A percentile compares a stretch with the other conserved stretches of the same genome.
phyloP scores from a whole-genome alignment of 2,888 invertebrate species.

The Seira ritae region DNA sequence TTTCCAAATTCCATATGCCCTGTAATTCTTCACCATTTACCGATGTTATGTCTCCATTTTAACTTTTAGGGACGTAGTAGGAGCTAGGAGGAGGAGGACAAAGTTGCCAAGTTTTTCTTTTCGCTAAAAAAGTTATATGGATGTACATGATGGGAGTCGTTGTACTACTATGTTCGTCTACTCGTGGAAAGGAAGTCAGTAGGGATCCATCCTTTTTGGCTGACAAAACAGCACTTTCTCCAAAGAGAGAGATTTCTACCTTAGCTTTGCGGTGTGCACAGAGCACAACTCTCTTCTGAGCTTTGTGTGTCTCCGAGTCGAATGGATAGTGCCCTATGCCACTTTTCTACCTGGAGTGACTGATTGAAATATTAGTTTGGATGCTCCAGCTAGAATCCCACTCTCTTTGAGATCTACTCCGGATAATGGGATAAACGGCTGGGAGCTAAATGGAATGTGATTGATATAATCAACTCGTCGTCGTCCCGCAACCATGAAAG shows the following conservation, averaged over 20 bases:
- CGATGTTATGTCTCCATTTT: too few relatives aligned
- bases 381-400: neutral
- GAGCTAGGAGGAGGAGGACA: neutral
- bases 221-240: neutral
- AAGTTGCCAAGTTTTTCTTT: slow-evolving; percentile 20
- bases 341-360: slow-evolving; percentile 15
- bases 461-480: slow-evolving; percentile 42
- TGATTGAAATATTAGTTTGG: slow-evolving; percentile 27
- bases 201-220: slow-evolving; percentile 32
- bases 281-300: too few relatives aligned
- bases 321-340: too few relatives aligned
- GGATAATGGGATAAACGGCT: slow-evolving; percentile 43
- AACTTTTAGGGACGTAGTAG: too few relatives aligned
- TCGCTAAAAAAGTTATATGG: too few relatives aligned
- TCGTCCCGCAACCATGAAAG: neutral
- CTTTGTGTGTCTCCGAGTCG: too few relatives aligned
- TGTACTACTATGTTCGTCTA: neutral
- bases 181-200: slow-evolving; percentile 19
- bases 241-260: too few relatives aligned
- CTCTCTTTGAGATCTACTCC: neutral
- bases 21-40: too few relatives aligned
- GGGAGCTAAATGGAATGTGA: slow-evolving; percentile 48
- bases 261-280: too few relatives aligned
- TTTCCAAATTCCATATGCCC: too few relatives aligned
- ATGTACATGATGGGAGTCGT: too few relatives aligned